Percentiles rank a stretch among this genome's conserved stretches.
These are phyloP conservation scores for Pediacus dermestoides DNA, from an alignment of 2,888 invertebrate genomes.

Conservation along the genomic window DNA sequence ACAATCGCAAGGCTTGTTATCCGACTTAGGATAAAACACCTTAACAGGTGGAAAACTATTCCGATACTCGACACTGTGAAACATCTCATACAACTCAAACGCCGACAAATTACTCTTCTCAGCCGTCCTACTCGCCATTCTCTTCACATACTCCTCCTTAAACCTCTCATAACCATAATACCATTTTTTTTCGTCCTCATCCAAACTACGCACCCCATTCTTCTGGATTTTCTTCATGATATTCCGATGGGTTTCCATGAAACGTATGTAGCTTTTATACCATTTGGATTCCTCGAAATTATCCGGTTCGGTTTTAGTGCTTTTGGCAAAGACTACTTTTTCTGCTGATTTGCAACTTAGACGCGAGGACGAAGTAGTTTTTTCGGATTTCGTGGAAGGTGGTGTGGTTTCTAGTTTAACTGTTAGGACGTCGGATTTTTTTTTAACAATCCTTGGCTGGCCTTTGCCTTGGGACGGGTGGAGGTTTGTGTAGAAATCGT, in stretches of 20 bases:
- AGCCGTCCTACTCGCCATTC: slow-evolving; percentile 21
- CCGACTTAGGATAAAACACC: slow-evolving; percentile 26
- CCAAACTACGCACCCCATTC: slow-evolving; percentile 18
- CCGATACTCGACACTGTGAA: slow-evolving; percentile 25
- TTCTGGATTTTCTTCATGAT: slow-evolving; percentile 24
- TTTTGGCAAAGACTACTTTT: slow-evolving; percentile 37
- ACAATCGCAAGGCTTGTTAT: no score
- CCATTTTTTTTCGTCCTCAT: slow-evolving; percentile 27
- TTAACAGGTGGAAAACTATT: slow-evolving; percentile 17
- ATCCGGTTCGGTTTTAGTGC: slow-evolving; percentile 25
- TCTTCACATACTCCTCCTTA: slow-evolving; percentile 25
- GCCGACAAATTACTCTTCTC: slow-evolving; percentile 20
- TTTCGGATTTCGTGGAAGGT: slow-evolving; percentile 9
- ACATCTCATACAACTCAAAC: slow-evolving; percentile 24
- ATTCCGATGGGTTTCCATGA: slow-evolving; percentile 25
- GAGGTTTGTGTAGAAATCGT: slow-evolving; percentile 38
- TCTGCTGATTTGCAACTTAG: slow-evolving; percentile 24
- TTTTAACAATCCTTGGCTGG: slow-evolving; percentile 10
- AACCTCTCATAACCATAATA: slow-evolving; percentile 28
- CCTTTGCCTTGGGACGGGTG: slow-evolving; percentile 35
- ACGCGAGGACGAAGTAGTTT: slow-evolving; percentile 6
- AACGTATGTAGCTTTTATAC: slow-evolving; percentile 31
- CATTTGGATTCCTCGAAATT: slow-evolving; percentile 31
- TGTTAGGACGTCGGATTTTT: slow-evolving; percentile 1
- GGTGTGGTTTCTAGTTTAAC: slow-evolving; percentile 8